Percentiles rank a stretch among this genome's conserved stretches.
Conservation (phyloP, 37 sponge, comb jelly and placozoan species). For the Diacarnus erythraeanus region DNA sequence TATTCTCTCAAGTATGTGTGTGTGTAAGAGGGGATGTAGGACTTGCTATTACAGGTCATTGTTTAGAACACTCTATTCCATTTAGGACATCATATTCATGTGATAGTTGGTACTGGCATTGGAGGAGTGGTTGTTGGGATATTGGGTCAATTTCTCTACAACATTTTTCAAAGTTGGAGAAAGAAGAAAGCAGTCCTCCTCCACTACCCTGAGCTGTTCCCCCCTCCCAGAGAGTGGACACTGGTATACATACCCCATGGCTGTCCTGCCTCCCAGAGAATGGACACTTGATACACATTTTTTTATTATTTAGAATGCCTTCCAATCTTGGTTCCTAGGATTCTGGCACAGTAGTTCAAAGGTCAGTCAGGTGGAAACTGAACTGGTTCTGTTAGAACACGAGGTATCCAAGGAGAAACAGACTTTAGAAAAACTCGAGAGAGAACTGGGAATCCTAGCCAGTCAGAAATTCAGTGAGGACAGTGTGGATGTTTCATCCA, state of each 20-base stretch:
- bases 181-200: conserved; percentile 53
- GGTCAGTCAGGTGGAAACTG: background rate
- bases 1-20: conserved; percentile 39
- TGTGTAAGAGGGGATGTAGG: no score
- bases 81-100: background rate
- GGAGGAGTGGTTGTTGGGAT: conserved; percentile 22
- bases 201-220: conserved; percentile 54
- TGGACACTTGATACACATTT: background rate
- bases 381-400: conserved; percentile 24
- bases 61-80: no score
- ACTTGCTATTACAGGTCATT: no score
- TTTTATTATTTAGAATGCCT: conserved; percentile 6
- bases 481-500: no score
- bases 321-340: conserved; percentile 28
- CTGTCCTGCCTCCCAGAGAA: background rate
- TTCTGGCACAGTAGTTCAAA: conserved; percentile 51
- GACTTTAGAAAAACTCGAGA: conserved; percentile 30
- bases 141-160: conserved; percentile 41
- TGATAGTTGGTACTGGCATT: conserved; percentile 11
- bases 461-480: no score
- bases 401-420: conserved; percentile 35
- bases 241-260: conserved; percentile 13
- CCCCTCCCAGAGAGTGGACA: conserved; percentile 32
- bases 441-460: no score
- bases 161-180: conserved; percentile 54